These are phyloP conservation scores for Willowsia nigromaculata DNA, from an alignment of 2,888 invertebrate species.

Conservation along the genomic window DNA sequence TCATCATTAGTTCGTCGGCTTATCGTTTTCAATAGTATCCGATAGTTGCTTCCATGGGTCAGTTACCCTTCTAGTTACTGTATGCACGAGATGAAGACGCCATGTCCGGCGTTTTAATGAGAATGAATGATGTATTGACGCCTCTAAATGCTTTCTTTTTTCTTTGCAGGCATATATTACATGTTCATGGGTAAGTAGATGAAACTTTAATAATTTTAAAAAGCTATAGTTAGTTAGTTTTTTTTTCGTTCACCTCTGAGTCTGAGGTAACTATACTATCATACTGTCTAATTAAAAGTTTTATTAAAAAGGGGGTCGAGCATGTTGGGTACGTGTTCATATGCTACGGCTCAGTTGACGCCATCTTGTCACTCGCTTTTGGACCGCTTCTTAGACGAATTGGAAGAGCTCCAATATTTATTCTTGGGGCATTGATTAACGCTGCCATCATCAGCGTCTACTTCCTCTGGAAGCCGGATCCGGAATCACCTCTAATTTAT, in stretches of 20 bases:
- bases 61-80: no score
- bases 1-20: no score
- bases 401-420: slow-evolving; percentile 91
- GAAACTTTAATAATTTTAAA: no score
- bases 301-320: slow-evolving; percentile 89
- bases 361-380: slow-evolving; percentile 93
- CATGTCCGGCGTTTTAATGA: background rate
- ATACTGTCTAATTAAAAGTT: background rate
- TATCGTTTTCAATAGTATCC: no score
- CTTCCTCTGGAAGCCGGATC: slow-evolving; percentile 92
- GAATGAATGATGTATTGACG: background rate
- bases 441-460: slow-evolving; percentile 89
- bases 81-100: background rate
- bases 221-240: no score
- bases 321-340: slow-evolving; percentile 98
- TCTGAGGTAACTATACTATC: no score
- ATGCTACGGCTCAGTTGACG: slow-evolving; percentile 96
- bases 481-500: slow-evolving; percentile 89
- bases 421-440: slow-evolving; percentile 88
- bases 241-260: no score
- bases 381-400: slow-evolving; percentile 95
- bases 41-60: no score
- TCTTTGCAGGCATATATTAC: slow-evolving; percentile 64
- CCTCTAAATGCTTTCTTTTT: background rate
- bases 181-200: slow-evolving; percentile 58